Percentiles rank a stretch among this genome's conserved stretches.
phyloP scores from a whole-genome alignment of 1,140 invertebrate species.

The Drosophila watanabei region DNA sequence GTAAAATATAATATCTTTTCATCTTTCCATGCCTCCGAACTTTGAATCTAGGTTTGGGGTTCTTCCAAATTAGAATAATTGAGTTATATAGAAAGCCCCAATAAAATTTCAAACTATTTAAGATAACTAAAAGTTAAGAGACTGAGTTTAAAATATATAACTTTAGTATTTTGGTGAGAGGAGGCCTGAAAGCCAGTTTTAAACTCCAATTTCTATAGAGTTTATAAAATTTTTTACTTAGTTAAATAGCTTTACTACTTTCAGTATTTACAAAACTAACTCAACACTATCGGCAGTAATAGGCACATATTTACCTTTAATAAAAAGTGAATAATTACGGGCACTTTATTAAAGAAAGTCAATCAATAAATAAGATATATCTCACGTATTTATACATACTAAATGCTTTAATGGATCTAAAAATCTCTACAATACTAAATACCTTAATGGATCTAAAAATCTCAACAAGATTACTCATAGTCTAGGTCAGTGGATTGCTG shows the following conservation, averaged over 20 bases:
- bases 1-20: too few relatives aligned
- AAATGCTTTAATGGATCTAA: neutral
- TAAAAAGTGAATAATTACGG: slow-evolving; percentile 37
- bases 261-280: neutral
- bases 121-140: neutral
- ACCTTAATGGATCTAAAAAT: too few relatives aligned
- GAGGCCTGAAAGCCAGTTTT: neutral
- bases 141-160: neutral
- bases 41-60: neutral
- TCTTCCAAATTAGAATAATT: neutral
- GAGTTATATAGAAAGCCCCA: neutral
- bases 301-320: too few relatives aligned
- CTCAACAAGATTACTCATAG: slow-evolving; percentile 31
- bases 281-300: slow-evolving; percentile 6
- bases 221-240: neutral
- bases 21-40: neutral
- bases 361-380: slow-evolving; percentile 1
- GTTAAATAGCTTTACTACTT: neutral
- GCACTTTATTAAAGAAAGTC: slow-evolving; percentile 56
- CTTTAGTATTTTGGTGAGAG: neutral
- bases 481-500: slow-evolving; percentile 25
- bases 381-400: neutral
- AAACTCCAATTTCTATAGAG: neutral
- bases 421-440: neutral
- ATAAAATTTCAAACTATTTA: neutral